Evolutionary conservation across 1,140 invertebrate species (phyloP).

Genomic region (Theocolax elegans): DNA sequence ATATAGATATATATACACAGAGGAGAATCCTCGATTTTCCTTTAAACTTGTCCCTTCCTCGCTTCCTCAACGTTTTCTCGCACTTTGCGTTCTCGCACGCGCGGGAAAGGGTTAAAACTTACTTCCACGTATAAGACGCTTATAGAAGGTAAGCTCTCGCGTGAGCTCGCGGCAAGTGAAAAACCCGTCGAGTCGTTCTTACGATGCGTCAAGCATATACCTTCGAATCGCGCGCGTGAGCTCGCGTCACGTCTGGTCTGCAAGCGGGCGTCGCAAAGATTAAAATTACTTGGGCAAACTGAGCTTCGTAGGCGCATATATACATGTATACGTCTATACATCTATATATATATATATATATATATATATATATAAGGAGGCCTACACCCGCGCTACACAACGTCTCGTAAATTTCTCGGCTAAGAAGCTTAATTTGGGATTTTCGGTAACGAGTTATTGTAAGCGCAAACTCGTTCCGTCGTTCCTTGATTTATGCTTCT

Average conservation of each 20-base stretch:
- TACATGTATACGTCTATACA: too few species aligned
- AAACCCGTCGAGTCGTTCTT: slow-evolving; percentile 53
- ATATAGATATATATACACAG: too few species aligned
- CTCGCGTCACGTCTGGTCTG: slow-evolving; percentile 35
- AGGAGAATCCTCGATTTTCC: neutral
- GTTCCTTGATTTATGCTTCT: too few species aligned
- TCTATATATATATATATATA: too few species aligned
- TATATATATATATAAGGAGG: slow-evolving; percentile 35
- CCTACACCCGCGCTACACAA: neutral
- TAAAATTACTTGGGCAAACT: slow-evolving; percentile 67
- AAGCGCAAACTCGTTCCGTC: slow-evolving; percentile 53
- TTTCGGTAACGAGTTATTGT: slow-evolving; percentile 67
- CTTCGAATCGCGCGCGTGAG: slow-evolving; percentile 15
- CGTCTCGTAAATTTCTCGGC: slow-evolving; percentile 65
- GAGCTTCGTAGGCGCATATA: too few species aligned
- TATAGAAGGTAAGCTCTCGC: slow-evolving; percentile 64
- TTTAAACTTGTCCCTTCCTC: neutral
- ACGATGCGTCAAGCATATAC: slow-evolving; percentile 41
- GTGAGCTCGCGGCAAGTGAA: slow-evolving; percentile 26
- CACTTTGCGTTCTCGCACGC: neutral
- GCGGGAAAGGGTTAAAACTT: slow-evolving; percentile 65
- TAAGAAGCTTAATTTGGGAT: slow-evolving; percentile 69
- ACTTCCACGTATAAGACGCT: slow-evolving; percentile 62
- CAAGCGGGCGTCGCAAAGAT: slow-evolving; percentile 51
- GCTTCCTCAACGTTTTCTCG: neutral